Evolutionary conservation across 2,113 vertebrate genomes (phyloP).

Genomic region (Casuarius casuarius): DNA sequence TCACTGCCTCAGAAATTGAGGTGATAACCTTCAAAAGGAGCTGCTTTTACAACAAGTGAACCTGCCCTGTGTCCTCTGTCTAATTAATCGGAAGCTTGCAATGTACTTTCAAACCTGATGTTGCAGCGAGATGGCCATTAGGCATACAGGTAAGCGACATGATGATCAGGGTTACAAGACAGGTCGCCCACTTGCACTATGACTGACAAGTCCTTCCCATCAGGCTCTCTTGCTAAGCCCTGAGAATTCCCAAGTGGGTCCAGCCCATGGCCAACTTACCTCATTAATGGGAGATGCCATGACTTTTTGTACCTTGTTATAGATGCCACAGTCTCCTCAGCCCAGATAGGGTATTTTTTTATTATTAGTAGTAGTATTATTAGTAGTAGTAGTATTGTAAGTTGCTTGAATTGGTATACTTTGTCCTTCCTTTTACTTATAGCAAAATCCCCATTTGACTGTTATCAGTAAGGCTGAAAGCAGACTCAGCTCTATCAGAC

Average conservation of each 20-base stretch:
- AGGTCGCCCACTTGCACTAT: neutral
- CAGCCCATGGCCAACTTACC: neutral
- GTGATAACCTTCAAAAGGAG: conserved; percentile 10
- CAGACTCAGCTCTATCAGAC: neutral
- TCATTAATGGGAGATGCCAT: conserved; percentile 13
- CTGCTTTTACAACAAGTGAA: conserved; percentile 36
- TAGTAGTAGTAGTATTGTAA: neutral
- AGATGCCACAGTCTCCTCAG: neutral
- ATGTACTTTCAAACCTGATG: neutral
- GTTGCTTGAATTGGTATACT: neutral
- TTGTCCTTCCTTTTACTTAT: neutral
- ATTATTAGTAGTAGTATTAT: neutral
- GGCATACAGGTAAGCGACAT: neutral
- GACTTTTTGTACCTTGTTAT: neutral
- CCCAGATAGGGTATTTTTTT: neutral
- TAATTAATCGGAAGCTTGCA: conserved; percentile 31
- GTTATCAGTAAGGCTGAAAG: neutral
- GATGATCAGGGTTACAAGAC: neutral
- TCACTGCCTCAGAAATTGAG: conserved; percentile 27
- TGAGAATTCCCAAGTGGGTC: conserved; percentile 11
- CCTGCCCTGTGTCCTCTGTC: neutral
- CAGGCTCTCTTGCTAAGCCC: neutral
- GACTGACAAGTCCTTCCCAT: neutral
- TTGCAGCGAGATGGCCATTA: neutral
- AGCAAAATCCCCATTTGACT: neutral